Conservation (phyloP, 2,113 vertebrate species). For the Xiphorhynchus elegans region DNA sequence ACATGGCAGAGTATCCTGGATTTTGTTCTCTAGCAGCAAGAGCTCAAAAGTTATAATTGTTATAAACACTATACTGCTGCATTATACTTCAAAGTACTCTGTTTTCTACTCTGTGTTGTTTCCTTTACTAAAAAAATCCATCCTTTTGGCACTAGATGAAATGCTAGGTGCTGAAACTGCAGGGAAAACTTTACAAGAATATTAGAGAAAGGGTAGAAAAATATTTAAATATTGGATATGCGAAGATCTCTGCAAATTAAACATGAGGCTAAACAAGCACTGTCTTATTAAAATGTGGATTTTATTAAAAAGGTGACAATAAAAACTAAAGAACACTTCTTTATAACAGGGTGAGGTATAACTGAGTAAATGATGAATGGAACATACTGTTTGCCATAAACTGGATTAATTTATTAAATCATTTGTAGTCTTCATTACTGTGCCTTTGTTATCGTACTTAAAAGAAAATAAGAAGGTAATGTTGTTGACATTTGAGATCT, state of each 20-base stretch:
- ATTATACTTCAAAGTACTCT: neutral
- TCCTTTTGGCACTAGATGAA: neutral
- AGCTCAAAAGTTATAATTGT: neutral
- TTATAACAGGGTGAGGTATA: neutral
- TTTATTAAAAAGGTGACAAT: neutral
- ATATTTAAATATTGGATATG: neutral
- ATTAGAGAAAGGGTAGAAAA: neutral
- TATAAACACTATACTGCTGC: neutral
- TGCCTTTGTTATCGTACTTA: neutral
- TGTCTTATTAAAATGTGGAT: neutral
- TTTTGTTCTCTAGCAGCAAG: neutral
- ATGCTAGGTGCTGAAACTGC: neutral
- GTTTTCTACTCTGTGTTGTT: neutral
- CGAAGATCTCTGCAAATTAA: neutral
- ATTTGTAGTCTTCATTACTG: neutral
- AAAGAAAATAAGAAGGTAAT: neutral
- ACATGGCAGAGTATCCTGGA: neutral
- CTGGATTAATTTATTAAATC: neutral
- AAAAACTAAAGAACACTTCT: neutral
- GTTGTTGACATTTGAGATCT: neutral
- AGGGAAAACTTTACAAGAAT: neutral
- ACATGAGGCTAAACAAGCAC: neutral
- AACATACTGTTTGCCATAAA: neutral
- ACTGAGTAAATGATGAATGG: neutral
- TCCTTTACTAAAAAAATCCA: neutral